Conservation (phyloP, 2,113 vertebrate genomes). For the Platichthys stellatus region DNA sequence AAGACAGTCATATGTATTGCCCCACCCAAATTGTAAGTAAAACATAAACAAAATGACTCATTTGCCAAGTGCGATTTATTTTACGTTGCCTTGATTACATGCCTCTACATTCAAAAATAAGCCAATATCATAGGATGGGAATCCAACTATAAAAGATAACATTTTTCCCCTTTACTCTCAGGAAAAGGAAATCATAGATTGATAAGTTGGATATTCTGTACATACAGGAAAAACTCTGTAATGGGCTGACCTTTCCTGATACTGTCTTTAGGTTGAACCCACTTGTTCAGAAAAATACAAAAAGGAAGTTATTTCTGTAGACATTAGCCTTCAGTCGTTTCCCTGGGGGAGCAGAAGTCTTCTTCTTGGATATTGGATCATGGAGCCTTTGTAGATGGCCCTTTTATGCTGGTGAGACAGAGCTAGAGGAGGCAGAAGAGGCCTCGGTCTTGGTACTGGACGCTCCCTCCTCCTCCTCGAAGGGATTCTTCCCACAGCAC, state of each 20-base stretch:
- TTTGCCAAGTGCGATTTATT: slow-evolving; percentile 87
- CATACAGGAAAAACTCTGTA: slow-evolving; percentile 82
- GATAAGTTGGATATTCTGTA: slow-evolving; percentile 78
- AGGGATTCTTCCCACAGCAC: slow-evolving; percentile 95
- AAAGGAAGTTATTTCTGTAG: slow-evolving; percentile 77
- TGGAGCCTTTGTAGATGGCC: slow-evolving; percentile 22
- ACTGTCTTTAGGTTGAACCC: slow-evolving; percentile 84
- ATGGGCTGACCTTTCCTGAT: slow-evolving; percentile 76
- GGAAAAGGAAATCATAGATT: slow-evolving; percentile 70
- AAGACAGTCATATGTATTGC: slow-evolving; percentile 66
- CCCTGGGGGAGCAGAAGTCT: slow-evolving; percentile 76
- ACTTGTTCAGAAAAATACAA: slow-evolving; percentile 80
- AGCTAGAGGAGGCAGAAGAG: slow-evolving; percentile 91
- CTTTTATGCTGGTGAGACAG: slow-evolving; percentile 92
- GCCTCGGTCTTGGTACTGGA: slow-evolving; percentile 94
- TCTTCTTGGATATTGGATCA: slow-evolving; percentile 71
- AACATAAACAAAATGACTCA: slow-evolving; percentile 76
- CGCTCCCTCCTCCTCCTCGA: slow-evolving; percentile 89
- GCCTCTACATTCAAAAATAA: slow-evolving; percentile 86
- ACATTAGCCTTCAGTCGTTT: slow-evolving; percentile 80
- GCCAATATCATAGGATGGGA: slow-evolving; percentile 77
- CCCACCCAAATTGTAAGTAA: slow-evolving; percentile 73
- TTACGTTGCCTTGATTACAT: slow-evolving; percentile 86
- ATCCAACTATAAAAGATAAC: slow-evolving; percentile 77
- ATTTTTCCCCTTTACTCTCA: slow-evolving; percentile 69